Evolutionary conservation across 2,888 invertebrate species (phyloP).

Genomic region (Nudaria mundana): DNA sequence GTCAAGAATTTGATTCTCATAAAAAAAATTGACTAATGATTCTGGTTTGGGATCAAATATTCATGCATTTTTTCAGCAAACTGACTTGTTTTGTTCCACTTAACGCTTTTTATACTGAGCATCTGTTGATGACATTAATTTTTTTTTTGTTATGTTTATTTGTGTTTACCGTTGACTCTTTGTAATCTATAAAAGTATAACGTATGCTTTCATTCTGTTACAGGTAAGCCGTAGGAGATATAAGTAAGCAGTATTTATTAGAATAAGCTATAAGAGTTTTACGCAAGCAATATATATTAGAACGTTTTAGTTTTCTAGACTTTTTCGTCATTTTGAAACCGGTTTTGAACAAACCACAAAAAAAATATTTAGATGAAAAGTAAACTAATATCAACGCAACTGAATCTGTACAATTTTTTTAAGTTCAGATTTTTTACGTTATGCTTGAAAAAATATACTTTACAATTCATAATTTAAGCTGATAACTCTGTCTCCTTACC

Average conservation of each 20-base stretch:
- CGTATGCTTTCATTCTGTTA: conserved; percentile 3
- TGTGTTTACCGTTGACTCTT: conserved; percentile 34
- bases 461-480: too few relatives aligned
- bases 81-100: conserved; percentile 74
- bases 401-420: too few relatives aligned
- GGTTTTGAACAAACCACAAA: too few relatives aligned
- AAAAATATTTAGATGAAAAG: too few relatives aligned
- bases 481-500: too few relatives aligned
- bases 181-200: conserved; percentile 18
- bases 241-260: background rate
- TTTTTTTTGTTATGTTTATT: conserved; percentile 48
- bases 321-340: too few relatives aligned
- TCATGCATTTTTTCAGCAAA: conserved; percentile 64
- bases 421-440: too few relatives aligned
- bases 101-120: conserved; percentile 71
- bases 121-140: conserved; percentile 71
- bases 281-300: too few relatives aligned
- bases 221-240: conserved; percentile 11
- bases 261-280: background rate
- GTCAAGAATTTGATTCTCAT: conserved; percentile 26
- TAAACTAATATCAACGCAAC: too few relatives aligned
- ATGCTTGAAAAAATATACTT: too few relatives aligned
- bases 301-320: too few relatives aligned
- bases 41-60: conserved; percentile 78
- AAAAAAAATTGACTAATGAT: conserved; percentile 80